Evolutionary conservation across 2,888 invertebrate species (phyloP), one percentile per base, ranked within the genome.

Genomic region (Nipponacmea schrenckii): DNA sequence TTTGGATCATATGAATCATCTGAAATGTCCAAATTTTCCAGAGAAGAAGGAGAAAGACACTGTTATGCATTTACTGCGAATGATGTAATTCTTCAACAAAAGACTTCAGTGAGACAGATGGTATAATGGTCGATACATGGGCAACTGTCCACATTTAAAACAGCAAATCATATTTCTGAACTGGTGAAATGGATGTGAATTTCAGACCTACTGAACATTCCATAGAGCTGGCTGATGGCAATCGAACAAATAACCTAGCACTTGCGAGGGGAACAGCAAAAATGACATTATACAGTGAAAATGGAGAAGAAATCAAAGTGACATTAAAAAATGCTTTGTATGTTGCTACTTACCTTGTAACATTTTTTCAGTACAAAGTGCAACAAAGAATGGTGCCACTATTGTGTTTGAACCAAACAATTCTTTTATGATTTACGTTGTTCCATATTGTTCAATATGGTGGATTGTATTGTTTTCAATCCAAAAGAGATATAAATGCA

Each of bases 341-440:
- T 67, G 69, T 77, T 0, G 76, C 77, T n/a, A 66, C 74, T 17
- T 77, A 66, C 15, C 39, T 14, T 71, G 73, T 26, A 69, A 76
- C 64, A 77, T 77, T 56, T 79, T 79, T 48, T 79, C 78, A 27
- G 79, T 79, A 17, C 74, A 75, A 46, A 77, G 77, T 24, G 77
- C 75, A 31, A 72, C 72, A 27, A 65, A 72, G 15, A 73, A 72
- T 14, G 73, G 75, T 7, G 78, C 70, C 17, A 68, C 39, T 1
- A 67, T 79, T 4, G 67, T 39, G 17, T 77, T 79, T 64, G 24
- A 62, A 20, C 73, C 68, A 69, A 48, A 72, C 26, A 31, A 27
- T 62, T 69, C 74, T 45, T 65, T 69, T 20, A 39, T 50, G 7
- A 17, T 45, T 45, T 15, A 56, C 74, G 31, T 68, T 56, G n/a